Conservation (phyloP, 2,888 invertebrate species). For the Andrena hattorfiana region DNA sequence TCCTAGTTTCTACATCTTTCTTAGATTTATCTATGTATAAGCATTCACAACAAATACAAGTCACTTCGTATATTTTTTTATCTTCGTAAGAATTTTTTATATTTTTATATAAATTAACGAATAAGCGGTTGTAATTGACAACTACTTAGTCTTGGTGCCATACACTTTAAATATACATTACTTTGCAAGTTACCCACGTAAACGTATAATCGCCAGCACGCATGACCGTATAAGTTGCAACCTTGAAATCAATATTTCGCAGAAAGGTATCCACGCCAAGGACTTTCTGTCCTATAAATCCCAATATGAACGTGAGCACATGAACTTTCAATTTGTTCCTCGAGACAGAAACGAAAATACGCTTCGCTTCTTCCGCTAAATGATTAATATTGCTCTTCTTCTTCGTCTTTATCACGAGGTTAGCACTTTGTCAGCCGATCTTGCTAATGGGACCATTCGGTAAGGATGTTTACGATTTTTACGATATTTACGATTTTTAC, state of each 20-base stretch:
- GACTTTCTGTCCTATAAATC: constrained; percentile 2
- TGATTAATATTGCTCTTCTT: constrained; percentile 31
- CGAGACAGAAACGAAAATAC: neutral
- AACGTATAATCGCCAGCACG: no score
- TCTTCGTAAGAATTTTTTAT: no score
- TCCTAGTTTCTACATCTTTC: no score
- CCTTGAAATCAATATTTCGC: constrained; percentile 23
- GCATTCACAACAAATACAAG: no score
- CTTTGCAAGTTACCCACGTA: no score
- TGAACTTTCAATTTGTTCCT: neutral
- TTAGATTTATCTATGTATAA: no score
- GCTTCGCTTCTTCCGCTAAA: neutral
- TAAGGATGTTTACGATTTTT: constrained; percentile 35
- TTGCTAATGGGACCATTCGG: constrained; percentile 33
- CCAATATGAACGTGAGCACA: neutral
- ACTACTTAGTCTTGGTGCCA: no score
- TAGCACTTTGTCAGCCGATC: constrained; percentile 20
- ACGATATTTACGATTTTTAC: no score
- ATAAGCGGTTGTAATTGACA: no score
- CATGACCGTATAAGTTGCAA: neutral
- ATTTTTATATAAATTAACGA: no score
- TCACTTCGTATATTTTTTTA: no score
- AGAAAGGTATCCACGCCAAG: neutral
- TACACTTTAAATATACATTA: no score
- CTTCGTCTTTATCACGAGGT: constrained; percentile 14